Evolutionary conservation across 2,888 invertebrate genomes (phyloP).

Genomic region (Adelphocoris suturalis): DNA sequence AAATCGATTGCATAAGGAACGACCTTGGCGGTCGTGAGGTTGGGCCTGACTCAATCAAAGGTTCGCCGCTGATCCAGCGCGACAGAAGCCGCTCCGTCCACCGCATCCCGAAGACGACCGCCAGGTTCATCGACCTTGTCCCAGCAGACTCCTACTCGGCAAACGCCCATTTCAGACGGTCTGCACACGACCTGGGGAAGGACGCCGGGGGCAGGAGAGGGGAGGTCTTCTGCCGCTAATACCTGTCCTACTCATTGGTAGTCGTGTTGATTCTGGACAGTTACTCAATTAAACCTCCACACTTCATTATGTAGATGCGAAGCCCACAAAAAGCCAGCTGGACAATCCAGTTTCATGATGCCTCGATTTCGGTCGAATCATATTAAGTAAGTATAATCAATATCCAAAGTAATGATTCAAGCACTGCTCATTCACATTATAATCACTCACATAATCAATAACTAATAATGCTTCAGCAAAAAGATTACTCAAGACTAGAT

Average conservation of each 20-base stretch:
- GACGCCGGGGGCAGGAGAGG: not conserved
- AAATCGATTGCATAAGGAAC: no score
- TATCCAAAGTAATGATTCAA: no score
- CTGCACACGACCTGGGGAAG: conserved; percentile 19
- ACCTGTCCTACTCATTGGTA: not conserved
- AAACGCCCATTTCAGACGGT: conserved; percentile 29
- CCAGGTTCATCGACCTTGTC: conserved; percentile 52
- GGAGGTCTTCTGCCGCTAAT: conserved; percentile 33
- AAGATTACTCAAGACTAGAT: no score
- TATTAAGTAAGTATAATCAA: no score
- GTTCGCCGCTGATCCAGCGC: not conserved
- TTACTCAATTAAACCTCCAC: conserved; percentile 6
- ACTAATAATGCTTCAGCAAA: no score
- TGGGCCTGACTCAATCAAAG: no score
- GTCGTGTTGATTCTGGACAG: not conserved
- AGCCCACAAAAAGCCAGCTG: not conserved
- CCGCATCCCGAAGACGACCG: conserved; percentile 22
- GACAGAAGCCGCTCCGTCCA: not conserved
- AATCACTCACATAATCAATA: no score
- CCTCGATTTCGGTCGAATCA: no score
- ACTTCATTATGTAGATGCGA: not conserved
- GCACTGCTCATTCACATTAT: no score
- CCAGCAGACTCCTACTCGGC: conserved; percentile 43
- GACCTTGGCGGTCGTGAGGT: no score
- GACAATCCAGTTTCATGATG: no score